Percentiles rank a stretch among this genome's conserved stretches.
Evolutionary conservation across 2,888 invertebrate genomes (phyloP).

Genomic region (Pristionchus japonicus): DNA sequence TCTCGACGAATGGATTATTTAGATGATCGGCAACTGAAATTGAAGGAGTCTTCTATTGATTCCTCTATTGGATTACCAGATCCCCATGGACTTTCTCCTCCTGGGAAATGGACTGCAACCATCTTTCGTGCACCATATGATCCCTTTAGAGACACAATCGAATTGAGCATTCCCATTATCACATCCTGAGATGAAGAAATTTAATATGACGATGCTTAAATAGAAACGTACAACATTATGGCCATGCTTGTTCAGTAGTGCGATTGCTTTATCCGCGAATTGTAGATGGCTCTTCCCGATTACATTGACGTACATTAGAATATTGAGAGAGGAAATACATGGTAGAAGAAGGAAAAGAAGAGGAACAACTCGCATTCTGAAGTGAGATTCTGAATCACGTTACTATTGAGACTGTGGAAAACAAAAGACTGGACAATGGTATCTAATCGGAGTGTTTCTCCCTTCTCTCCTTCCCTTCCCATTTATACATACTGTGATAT

Average conservation of each 20-base stretch:
- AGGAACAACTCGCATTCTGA: slow-evolving; percentile 10
- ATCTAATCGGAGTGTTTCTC: slow-evolving; percentile 3
- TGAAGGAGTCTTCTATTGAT: too few species aligned
- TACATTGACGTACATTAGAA: not conserved
- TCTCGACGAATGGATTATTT: not conserved
- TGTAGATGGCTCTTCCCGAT: not conserved
- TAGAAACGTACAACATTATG: not conserved
- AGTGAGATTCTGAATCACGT: not conserved
- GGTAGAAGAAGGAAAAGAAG: not conserved
- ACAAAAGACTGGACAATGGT: not conserved
- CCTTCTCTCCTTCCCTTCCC: not conserved
- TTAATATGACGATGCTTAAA: too few species aligned
- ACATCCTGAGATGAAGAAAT: too few species aligned
- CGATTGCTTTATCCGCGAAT: not conserved
- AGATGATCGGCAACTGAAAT: not conserved
- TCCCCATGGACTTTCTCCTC: not conserved
- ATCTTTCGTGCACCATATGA: not conserved
- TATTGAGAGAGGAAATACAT: not conserved
- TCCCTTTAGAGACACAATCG: not conserved
- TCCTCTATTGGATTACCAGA: not conserved
- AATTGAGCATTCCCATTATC: not conserved
- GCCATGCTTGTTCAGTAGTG: not conserved
- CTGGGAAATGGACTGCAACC: not conserved
- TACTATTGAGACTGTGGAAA: not conserved
- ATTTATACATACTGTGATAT: not conserved